Percentiles rank a stretch among this genome's conserved stretches.
These are phyloP conservation scores for Oryzias javanicus DNA, from an alignment of 2,113 vertebrate genomes.

Conservation along the genomic window DNA sequence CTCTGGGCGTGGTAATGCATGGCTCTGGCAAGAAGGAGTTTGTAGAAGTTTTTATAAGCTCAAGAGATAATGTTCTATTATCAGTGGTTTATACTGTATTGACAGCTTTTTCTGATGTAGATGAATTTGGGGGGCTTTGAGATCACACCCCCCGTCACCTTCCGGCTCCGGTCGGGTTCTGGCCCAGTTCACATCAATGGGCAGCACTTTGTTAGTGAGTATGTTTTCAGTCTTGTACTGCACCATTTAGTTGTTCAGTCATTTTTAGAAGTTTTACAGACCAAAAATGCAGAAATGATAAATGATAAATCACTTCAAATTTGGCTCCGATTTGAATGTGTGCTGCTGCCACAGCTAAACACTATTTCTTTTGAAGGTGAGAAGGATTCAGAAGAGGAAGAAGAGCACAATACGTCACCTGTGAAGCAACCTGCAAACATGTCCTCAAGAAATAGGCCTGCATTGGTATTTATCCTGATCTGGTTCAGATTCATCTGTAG, in stretches of 20 bases:
- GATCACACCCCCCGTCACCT: conserved; percentile 79
- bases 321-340: too few relatives aligned
- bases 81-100: neutral
- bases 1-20: too few relatives aligned
- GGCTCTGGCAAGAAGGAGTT: too few relatives aligned
- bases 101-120: conserved; percentile 38
- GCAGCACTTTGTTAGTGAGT: conserved; percentile 83
- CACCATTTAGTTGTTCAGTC: too few relatives aligned
- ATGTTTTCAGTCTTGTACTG: neutral
- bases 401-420: conserved; percentile 78
- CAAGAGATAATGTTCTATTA: too few relatives aligned
- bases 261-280: neutral
- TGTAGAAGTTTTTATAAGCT: too few relatives aligned
- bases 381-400: conserved; percentile 78
- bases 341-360: neutral
- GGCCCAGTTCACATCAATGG: conserved; percentile 81
- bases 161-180: conserved; percentile 77
- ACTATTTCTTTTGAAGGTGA: conserved; percentile 60
- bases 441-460: conserved; percentile 55
- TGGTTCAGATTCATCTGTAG: too few relatives aligned
- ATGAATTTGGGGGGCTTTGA: conserved; percentile 81
- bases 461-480: conserved; percentile 36
- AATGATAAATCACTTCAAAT: too few relatives aligned
- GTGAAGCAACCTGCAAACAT: conserved; percentile 73
- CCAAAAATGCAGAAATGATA: too few relatives aligned